Evolutionary conservation across 1,140 invertebrate species (phyloP).

Genomic region (Bathynomus jamesi): DNA sequence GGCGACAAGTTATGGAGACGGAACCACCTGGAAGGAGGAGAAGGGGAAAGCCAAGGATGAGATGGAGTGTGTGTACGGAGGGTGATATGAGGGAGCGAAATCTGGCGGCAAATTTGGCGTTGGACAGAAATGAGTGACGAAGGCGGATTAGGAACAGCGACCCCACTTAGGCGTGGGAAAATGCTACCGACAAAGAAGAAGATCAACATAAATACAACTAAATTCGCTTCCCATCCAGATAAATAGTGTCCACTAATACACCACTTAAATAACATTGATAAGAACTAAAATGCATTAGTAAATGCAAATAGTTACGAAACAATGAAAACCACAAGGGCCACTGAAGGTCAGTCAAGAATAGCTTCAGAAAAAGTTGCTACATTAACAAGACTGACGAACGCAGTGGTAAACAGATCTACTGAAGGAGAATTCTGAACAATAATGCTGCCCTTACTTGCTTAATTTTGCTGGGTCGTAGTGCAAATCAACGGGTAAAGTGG

Average conservation of each 20-base stretch:
- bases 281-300: neutral
- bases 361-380: slow-evolving; percentile 7
- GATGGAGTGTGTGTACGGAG: too few relatives aligned
- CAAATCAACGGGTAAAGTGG: slow-evolving; percentile 46
- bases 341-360: neutral
- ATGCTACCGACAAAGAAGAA: too few relatives aligned
- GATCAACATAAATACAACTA: too few relatives aligned
- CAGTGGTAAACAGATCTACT: neutral
- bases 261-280: neutral
- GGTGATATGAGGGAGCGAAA: too few relatives aligned
- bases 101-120: too few relatives aligned
- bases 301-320: neutral
- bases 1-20: too few relatives aligned
- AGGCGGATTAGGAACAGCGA: too few relatives aligned
- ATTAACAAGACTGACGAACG: neutral
- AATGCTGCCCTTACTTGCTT: slow-evolving; percentile 40
- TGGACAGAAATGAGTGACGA: too few relatives aligned
- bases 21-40: too few relatives aligned
- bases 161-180: too few relatives aligned
- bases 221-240: neutral
- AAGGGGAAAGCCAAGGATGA: too few relatives aligned
- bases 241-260: neutral
- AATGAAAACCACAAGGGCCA: neutral
- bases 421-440: neutral
- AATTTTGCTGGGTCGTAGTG: slow-evolving; percentile 45